Evolutionary conservation across 2,797 vertebrate species (phyloP).

Genomic region (Malurus leucopterus): DNA sequence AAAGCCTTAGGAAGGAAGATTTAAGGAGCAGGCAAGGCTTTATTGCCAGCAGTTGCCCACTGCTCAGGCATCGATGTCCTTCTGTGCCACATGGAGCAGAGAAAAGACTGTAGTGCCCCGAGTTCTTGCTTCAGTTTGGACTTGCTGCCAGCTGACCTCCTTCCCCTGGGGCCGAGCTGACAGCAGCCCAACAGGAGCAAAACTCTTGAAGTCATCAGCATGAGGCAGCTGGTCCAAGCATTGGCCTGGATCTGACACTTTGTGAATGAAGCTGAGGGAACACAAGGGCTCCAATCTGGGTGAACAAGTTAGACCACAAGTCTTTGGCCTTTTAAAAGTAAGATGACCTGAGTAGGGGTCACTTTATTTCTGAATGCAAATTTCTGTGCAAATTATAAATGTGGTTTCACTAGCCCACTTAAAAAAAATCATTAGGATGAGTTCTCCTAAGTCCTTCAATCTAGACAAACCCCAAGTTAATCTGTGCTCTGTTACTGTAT

Average conservation of each 20-base stretch:
- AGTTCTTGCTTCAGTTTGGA: background rate
- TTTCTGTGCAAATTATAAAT: background rate
- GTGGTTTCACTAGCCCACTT: background rate
- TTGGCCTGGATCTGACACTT: background rate
- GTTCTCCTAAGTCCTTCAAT: background rate
- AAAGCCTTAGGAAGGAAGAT: slow-evolving; percentile 3
- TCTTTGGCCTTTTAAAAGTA: background rate
- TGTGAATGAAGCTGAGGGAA: background rate
- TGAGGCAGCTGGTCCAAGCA: background rate
- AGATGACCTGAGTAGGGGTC: background rate
- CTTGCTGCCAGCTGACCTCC: background rate
- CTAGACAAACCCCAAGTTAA: background rate
- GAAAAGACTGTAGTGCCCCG: background rate
- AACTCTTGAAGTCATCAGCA: background rate
- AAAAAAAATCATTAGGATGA: background rate
- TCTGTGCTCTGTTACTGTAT: background rate
- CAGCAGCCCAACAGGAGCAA: background rate
- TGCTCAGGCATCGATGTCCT: background rate
- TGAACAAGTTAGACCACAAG: background rate
- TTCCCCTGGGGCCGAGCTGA: background rate
- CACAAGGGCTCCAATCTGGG: background rate
- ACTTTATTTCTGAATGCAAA: background rate
- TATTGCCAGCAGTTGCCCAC: background rate
- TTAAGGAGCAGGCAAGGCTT: background rate
- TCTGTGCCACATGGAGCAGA: background rate